A percentile compares a stretch with the other conserved stretches of the same genome.
Evolutionary conservation across 2,797 vertebrate species (phyloP).

Genomic region (Molossus molossus): DNA sequence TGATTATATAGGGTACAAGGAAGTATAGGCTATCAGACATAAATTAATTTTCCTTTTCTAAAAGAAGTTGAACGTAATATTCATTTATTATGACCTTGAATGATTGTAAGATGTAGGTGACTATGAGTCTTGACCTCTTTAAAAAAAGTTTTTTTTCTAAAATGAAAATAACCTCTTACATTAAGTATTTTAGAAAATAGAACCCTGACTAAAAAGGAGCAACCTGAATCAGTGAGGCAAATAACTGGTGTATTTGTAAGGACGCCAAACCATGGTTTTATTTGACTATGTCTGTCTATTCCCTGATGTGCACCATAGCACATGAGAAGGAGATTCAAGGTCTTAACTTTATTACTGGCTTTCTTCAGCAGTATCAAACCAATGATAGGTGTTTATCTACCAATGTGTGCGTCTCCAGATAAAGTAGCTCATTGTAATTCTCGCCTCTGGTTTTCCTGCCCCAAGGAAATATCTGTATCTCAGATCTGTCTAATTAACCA

Average conservation of each 20-base stretch:
- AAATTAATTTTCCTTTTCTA: conserved; percentile 20
- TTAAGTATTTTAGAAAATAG: conserved; percentile 20
- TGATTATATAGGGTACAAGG: neutral
- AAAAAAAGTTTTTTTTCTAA: neutral
- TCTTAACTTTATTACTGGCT: conserved; percentile 62
- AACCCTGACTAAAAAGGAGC: neutral
- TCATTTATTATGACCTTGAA: neutral
- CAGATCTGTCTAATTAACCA: conserved; percentile 82
- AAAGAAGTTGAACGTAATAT: neutral
- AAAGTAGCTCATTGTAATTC: conserved; percentile 72
- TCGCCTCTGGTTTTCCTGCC: conserved; percentile 61
- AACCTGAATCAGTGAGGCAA: neutral
- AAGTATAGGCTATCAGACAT: neutral
- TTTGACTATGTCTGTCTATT: conserved; percentile 1
- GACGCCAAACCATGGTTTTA: neutral
- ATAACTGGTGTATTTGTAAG: conserved; percentile 24
- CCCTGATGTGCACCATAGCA: neutral
- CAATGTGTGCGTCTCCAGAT: conserved; percentile 1
- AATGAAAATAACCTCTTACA: conserved; percentile 29
- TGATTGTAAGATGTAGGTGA: neutral
- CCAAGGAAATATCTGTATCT: conserved; percentile 49
- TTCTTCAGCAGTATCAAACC: conserved; percentile 44
- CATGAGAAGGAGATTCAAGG: conserved; percentile 57
- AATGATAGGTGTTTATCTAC: conserved; percentile 74
- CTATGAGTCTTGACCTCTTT: conserved; percentile 41